phyloP scores from a whole-genome alignment of 2,888 invertebrate species.

The Bunonema sp. region DNA sequence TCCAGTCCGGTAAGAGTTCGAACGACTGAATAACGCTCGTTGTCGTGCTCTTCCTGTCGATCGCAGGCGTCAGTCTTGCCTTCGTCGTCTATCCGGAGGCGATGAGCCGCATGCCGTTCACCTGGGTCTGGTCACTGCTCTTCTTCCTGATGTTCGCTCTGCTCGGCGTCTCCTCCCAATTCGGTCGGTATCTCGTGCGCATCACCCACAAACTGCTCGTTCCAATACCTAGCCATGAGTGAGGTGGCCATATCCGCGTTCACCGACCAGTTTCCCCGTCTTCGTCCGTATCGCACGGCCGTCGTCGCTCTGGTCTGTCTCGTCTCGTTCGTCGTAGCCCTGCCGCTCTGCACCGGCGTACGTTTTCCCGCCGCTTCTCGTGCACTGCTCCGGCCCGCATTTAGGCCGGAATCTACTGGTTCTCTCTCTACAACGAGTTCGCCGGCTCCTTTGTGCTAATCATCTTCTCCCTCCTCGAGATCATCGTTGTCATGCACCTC shows the following conservation, averaged over 20 bases:
- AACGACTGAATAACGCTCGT: not conserved
- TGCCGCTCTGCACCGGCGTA: conserved; percentile 4
- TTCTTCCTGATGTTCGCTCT: conserved; percentile 8
- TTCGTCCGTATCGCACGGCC: conserved; percentile 2
- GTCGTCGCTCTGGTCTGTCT: not conserved
- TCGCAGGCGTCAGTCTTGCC: conserved; percentile 4
- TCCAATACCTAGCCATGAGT: not conserved
- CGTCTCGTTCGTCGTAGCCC: conserved; percentile 2
- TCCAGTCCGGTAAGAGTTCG: conserved; percentile 6
- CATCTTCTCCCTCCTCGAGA: conserved; percentile 2
- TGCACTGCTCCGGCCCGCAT: too few relatives aligned
- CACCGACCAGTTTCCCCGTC: conserved; percentile 3
- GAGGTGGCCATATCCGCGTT: not conserved
- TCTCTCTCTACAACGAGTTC: conserved; percentile 5
- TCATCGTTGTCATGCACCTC: conserved; percentile 1
- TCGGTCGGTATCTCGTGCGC: conserved; percentile 2
- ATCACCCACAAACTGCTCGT: not conserved
- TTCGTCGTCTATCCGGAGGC: conserved; percentile 8
- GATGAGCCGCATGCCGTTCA: conserved; percentile 4
- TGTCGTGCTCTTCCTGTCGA: not conserved
- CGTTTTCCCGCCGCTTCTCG: too few relatives aligned
- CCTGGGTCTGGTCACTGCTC: conserved; percentile 1
- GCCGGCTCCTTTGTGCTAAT: conserved; percentile 3
- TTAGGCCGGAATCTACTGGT: conserved; percentile 6
- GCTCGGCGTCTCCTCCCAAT: conserved; percentile 6